phyloP scores from a whole-genome alignment of 2,797 vertebrate species.

The Potorous gilbertii region DNA sequence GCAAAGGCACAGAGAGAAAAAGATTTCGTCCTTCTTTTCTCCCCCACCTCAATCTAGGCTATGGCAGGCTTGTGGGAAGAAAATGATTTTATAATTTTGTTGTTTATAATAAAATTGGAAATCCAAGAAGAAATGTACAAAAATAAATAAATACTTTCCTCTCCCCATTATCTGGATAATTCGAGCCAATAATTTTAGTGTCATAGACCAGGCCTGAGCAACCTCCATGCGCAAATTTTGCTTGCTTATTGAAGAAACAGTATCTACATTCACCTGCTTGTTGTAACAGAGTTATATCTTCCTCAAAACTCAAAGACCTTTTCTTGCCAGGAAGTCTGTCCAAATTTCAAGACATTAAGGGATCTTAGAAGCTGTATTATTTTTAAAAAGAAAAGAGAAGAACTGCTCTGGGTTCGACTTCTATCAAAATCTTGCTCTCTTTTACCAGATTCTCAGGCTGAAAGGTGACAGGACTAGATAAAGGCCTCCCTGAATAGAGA shows the following conservation, averaged over 20 bases:
- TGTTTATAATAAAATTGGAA: slow-evolving; percentile 8
- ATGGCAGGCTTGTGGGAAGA: background rate
- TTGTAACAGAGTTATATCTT: background rate
- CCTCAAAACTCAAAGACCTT: background rate
- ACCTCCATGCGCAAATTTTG: slow-evolving; percentile 35
- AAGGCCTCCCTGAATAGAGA: background rate
- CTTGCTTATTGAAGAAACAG: slow-evolving; percentile 13
- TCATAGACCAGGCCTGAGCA: slow-evolving; percentile 30
- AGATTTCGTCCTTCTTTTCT: slow-evolving; percentile 2
- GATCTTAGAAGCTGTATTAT: background rate
- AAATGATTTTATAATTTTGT: slow-evolving; percentile 3
- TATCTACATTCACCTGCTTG: background rate
- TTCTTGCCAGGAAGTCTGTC: background rate
- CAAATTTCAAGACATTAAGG: slow-evolving; percentile 41
- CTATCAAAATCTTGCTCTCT: background rate
- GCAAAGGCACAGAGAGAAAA: slow-evolving; percentile 41
- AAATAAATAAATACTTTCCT: background rate
- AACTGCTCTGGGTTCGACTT: background rate
- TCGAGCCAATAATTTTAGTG: slow-evolving; percentile 38
- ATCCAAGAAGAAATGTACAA: background rate
- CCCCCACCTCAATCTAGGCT: background rate
- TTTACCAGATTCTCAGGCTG: slow-evolving; percentile 28
- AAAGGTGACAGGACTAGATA: slow-evolving; percentile 23
- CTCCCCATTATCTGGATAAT: slow-evolving; percentile 40
- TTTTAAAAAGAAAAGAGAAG: slow-evolving; percentile 1